A percentile compares a stretch with the other conserved stretches of the same genome.
These are phyloP conservation scores for Chrysina gloriosa DNA, from an alignment of 2,888 invertebrate genomes.

Conservation along the genomic window DNA sequence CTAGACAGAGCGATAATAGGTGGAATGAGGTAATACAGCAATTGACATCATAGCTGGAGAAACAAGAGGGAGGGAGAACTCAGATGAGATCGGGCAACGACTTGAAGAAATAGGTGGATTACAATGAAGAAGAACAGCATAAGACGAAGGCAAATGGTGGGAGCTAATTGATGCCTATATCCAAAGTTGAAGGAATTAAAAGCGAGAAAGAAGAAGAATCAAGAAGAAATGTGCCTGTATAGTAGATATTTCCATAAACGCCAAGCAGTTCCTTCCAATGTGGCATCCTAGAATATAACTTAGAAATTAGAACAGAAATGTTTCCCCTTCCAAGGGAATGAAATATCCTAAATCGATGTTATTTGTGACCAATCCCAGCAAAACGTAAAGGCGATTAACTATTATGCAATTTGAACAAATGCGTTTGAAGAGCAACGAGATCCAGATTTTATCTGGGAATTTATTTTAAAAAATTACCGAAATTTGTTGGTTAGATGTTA, in stretches of 20 bases:
- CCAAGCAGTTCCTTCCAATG: conserved; percentile 23
- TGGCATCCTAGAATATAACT: conserved; percentile 2
- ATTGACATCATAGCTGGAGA: too few relatives aligned
- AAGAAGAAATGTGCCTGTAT: too few relatives aligned
- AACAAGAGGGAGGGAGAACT: too few relatives aligned
- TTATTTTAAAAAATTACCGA: conserved; percentile 70
- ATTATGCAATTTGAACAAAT: conserved; percentile 61
- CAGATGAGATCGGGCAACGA: too few relatives aligned
- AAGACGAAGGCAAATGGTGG: too few relatives aligned
- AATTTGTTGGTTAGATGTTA: conserved; percentile 74
- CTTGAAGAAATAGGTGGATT: too few relatives aligned
- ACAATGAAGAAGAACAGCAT: too few relatives aligned
- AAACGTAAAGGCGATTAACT: conserved; percentile 57
- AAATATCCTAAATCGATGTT: conserved; percentile 58
- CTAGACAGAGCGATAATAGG: too few relatives aligned
- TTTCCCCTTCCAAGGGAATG: not conserved
- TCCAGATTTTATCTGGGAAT: conserved; percentile 69
- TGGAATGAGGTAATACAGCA: too few relatives aligned
- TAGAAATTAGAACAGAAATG: not conserved
- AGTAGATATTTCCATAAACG: conserved; percentile 20
- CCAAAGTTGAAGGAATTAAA: too few relatives aligned
- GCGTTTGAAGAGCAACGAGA: conserved; percentile 69
- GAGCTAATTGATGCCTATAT: too few relatives aligned
- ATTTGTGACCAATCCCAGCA: conserved; percentile 61
- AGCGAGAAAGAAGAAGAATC: too few relatives aligned